Base-by-base conservation (phyloP, 2,888 invertebrate species). In the Pyrocoelia pectoralis region DNA sequence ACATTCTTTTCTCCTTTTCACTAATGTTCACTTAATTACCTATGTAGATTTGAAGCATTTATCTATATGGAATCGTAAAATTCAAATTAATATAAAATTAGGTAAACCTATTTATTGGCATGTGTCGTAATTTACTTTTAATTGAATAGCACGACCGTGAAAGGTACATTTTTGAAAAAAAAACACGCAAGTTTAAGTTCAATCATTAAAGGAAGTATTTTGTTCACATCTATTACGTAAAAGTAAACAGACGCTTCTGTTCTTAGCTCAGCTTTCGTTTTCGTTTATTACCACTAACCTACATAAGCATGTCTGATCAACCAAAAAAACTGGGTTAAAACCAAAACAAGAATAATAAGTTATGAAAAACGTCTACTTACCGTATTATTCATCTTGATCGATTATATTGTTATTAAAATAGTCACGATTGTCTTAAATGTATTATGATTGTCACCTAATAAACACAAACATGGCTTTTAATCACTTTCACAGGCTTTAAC, bases 201-300 rank as follows among this genome's bases (percentile, higher is more conserved):
- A 52, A 19, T 13, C 14, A 28, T 28, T 15, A 51, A 3, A 1
- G n/a, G 12, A 29, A 5, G 1, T 13, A 13, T n/a, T 10, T 24
- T 12, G 3, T 29, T 19, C 38, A 29, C 33, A 56, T 13, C 24
- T 24, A 41, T 66, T 66, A 60, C 55, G 62, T 54, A 66, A 63
- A 53, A 12, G 15, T 54, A 56, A 62, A 63, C 63, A 66, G 58
- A 43, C 52, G 54, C 50, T 63, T 53, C 58, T 63, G 9, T 62
- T 66, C 58, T 63, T 58, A 59, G 66, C 59, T 61, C 61, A 59
- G 60, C 66, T 66, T 66, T 66, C 66, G 62, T 62, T 66, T 62
- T 53, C 43, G 33, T 46, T 58, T 55, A 58, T 28, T 58, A 43
- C 40, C 48, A 41, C 56, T 56, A 63, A 49, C 58, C 57, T 33